Conservation (phyloP, 2,888 invertebrate species). For the Didymodactylos carnosus region DNA sequence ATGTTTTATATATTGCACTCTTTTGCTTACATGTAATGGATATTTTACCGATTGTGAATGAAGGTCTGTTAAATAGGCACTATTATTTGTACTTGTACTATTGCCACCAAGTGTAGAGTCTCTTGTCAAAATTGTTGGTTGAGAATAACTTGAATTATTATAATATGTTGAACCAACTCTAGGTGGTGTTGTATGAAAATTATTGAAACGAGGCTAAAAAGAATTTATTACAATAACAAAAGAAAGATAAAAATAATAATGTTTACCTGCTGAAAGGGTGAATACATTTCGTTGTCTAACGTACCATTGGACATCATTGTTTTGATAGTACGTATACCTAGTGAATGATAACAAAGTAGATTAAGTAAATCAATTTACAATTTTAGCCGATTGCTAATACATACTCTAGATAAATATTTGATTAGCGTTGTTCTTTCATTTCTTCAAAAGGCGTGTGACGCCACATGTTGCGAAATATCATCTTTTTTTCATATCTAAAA, state of each 20-base stretch:
- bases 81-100: not conserved
- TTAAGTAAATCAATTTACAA: not conserved
- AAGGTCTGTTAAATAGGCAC: not conserved
- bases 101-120: not conserved
- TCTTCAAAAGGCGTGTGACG: not conserved
- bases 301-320: not conserved
- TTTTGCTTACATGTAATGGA: too few relatives aligned
- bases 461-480: too few relatives aligned
- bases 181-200: not conserved
- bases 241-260: not conserved
- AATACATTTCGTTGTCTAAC: not conserved
- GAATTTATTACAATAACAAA: too few relatives aligned
- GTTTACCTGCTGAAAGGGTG: not conserved
- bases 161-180: not conserved
- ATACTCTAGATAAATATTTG: too few relatives aligned
- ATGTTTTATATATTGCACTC: too few relatives aligned
- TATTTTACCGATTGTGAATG: not conserved
- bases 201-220: too few relatives aligned
- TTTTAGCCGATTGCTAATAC: too few relatives aligned
- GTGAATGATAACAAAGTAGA: not conserved
- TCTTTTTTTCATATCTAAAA: not conserved
- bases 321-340: not conserved
- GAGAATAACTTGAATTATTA: not conserved
- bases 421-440: not conserved
- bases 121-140: not conserved